Evolutionary conservation across 2,888 invertebrate genomes (phyloP), one percentile per base, ranked within the genome.

Genomic region (Fissipunctia ypsillon): DNA sequence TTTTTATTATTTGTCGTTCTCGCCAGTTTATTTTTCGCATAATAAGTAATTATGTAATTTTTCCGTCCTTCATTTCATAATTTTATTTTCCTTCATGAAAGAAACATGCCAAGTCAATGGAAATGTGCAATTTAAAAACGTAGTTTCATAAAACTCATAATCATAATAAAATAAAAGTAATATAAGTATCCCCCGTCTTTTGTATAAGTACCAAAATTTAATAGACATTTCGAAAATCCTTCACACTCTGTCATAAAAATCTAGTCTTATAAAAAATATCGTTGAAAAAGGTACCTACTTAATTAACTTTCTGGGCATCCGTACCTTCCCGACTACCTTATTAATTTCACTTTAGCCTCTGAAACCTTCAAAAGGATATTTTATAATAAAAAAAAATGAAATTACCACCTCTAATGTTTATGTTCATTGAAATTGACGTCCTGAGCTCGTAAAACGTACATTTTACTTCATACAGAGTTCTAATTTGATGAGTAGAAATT

Each of bases 311-410:
- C 60, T 52, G 61, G 52, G 41, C 45, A 57, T 71, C 69, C 54
- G 48, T 66, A 79, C 65, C 65, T 70, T 48, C 25, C 31, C 25
- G 57, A 35, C 72, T 61, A 61, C 73, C 76, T 72, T 78, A 79
- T 84, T 76, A 79, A 84, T 81, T 81, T 77, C 69, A 79, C 73
- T 86, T 77, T 63, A 73, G 35, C 54, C 56, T 59, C 66, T 41
- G 57, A 60, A 76, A 31, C 52, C 31, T 35, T 60, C 48, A 54
- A 54, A 69, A 60, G 63, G 31, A 74, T 80, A 78, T 73, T 80
- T 73, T 10, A 35, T 71, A 65, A 63, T 68, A 63, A 71, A 69
- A 76, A 31, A 54, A 78, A 75, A 76, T 35, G n/a, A 77, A 77
- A 68, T 65, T 52, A 64, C 54, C 64, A 31, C 38, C 61, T 14